phyloP scores from a whole-genome alignment of 2,113 vertebrate species.

The Lethenteron reissneri region DNA sequence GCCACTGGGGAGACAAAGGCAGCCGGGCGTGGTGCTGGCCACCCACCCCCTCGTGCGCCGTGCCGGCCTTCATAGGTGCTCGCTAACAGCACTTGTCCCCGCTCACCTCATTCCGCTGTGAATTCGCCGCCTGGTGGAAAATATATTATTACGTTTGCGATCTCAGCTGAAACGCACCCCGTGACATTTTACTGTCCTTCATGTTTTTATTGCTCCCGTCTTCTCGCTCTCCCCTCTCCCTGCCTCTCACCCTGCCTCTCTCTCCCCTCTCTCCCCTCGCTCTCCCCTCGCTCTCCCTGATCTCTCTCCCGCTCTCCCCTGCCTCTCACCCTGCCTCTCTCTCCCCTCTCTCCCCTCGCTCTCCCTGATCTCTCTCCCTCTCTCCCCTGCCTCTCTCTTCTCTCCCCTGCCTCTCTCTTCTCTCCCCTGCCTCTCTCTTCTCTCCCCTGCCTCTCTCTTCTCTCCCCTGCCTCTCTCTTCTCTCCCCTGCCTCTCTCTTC shows the following conservation, averaged over 20 bases:
- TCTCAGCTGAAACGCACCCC: too few relatives aligned
- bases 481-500: neutral
- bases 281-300: neutral
- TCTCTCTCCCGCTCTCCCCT: neutral
- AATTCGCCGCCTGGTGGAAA: too few relatives aligned
- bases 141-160: too few relatives aligned
- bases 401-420: neutral
- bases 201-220: neutral
- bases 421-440: neutral
- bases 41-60: too few relatives aligned
- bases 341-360: neutral
- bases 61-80: too few relatives aligned
- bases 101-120: too few relatives aligned
- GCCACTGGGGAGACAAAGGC: too few relatives aligned
- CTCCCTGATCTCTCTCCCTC: neutral
- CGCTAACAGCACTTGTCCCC: too few relatives aligned
- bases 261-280: neutral
- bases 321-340: neutral
- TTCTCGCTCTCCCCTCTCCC: neutral
- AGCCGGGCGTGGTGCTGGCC: too few relatives aligned
- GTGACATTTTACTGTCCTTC: too few relatives aligned
- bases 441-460: too few relatives aligned
- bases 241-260: neutral
- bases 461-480: neutral
- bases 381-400: neutral